These are phyloP conservation scores for Aleiodes sp. DNA, from an alignment of 1,140 invertebrate species.

Conservation along the genomic window DNA sequence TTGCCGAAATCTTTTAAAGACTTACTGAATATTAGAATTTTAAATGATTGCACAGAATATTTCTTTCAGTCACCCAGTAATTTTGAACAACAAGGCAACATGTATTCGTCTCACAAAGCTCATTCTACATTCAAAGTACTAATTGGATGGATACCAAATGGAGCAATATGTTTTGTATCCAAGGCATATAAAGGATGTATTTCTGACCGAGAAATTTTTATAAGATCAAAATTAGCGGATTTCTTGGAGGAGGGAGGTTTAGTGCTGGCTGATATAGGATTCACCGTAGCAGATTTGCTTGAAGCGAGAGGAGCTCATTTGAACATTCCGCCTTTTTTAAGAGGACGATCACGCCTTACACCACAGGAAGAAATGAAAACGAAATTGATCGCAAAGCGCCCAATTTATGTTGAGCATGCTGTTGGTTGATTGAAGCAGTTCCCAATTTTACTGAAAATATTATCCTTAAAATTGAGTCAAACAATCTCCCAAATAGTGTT, in stretches of 20 bases:
- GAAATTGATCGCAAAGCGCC: slow-evolving; percentile 36
- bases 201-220: slow-evolving; percentile 36
- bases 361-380: slow-evolving; percentile 34
- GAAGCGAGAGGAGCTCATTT: slow-evolving; percentile 38
- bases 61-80: slow-evolving; percentile 36
- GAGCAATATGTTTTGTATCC: slow-evolving; percentile 35
- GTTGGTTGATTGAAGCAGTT: slow-evolving; percentile 40
- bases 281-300: slow-evolving; percentile 38
- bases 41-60: slow-evolving; percentile 37
- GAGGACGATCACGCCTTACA: slow-evolving; percentile 27
- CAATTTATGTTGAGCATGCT: slow-evolving; percentile 42
- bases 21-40: slow-evolving; percentile 37
- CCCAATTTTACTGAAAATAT: slow-evolving; percentile 35
- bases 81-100: slow-evolving; percentile 42
- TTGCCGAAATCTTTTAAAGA: slow-evolving; percentile 31
- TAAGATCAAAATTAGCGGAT: slow-evolving; percentile 33
- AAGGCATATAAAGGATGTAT: slow-evolving; percentile 37
- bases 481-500: slow-evolving; percentile 38
- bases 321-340: slow-evolving; percentile 42
- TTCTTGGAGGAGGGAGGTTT: slow-evolving; percentile 34
- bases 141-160: slow-evolving; percentile 39
- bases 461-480: slow-evolving; percentile 32
- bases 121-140: slow-evolving; percentile 35
- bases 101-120: slow-evolving; percentile 40
- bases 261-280: slow-evolving; percentile 38